Conservation (phyloP, 2,113 vertebrate species). For the Echinops telfairi region DNA sequence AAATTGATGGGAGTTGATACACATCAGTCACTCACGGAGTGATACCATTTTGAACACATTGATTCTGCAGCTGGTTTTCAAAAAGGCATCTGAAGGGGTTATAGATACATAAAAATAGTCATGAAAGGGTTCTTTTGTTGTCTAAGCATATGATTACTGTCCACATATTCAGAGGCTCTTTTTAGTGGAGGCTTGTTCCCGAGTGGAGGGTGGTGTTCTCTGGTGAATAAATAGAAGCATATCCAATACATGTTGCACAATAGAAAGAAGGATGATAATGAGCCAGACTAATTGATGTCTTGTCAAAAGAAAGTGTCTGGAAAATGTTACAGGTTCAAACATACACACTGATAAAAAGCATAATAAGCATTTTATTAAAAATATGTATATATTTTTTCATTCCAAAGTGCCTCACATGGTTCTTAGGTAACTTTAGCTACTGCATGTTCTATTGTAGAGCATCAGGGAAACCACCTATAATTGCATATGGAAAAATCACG, state of each 20-base stretch:
- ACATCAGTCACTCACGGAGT: conserved; percentile 70
- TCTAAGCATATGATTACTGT: conserved; percentile 70
- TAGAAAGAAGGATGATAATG: conserved; percentile 57
- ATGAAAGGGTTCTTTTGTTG: conserved; percentile 77
- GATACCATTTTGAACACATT: conserved; percentile 81
- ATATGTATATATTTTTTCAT: background rate
- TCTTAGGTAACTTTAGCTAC: conserved; percentile 40
- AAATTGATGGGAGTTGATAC: conserved; percentile 69
- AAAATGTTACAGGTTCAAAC: conserved; percentile 34
- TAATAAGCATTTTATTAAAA: conserved; percentile 29
- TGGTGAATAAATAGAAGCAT: conserved; percentile 73
- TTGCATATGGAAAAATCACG: conserved; percentile 50
- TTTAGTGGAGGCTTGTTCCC: conserved; percentile 67
- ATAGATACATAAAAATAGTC: conserved; percentile 84
- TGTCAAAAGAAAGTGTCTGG: conserved; percentile 58
- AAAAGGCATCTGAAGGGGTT: conserved; percentile 81
- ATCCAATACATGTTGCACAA: conserved; percentile 53
- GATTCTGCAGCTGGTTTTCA: conserved; percentile 83
- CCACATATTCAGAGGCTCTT: conserved; percentile 79
- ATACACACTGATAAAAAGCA: conserved; percentile 19
- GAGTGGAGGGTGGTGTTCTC: conserved; percentile 55
- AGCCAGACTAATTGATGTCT: conserved; percentile 72
- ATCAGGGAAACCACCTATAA: conserved; percentile 13
- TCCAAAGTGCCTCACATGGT: conserved; percentile 24
- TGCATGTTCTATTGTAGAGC: background rate